Conservation (phyloP, 2,888 invertebrate species). For the Lasioglossum leucozonium region DNA sequence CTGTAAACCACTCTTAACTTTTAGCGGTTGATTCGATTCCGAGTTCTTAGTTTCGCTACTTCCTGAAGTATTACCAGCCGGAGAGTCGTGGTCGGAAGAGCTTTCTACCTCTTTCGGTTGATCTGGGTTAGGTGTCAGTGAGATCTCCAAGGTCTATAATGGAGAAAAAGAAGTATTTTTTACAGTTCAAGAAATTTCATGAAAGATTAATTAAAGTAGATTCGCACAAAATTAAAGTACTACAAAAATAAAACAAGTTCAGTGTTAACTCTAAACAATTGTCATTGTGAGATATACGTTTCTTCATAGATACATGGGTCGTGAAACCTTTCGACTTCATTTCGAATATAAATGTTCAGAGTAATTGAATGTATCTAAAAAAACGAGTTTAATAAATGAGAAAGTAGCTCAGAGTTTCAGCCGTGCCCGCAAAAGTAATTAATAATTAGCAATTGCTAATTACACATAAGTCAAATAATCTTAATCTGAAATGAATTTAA, state of each 20-base stretch:
- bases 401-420: too few relatives aligned
- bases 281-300: background rate
- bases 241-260: background rate
- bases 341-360: background rate
- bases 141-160: slow-evolving; percentile 92
- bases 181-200: background rate
- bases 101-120: slow-evolving; percentile 91
- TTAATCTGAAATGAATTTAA: background rate
- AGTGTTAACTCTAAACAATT: background rate
- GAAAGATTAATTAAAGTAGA: background rate
- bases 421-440: too few relatives aligned
- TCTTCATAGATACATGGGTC: background rate
- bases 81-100: slow-evolving; percentile 93
- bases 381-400: too few relatives aligned
- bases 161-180: background rate
- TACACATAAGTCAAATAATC: background rate
- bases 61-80: slow-evolving; percentile 85
- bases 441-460: too few relatives aligned
- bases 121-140: slow-evolving; percentile 90
- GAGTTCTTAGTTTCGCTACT: slow-evolving; percentile 84
- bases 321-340: background rate
- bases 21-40: slow-evolving; percentile 86
- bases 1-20: slow-evolving; percentile 90
- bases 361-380: too few relatives aligned
- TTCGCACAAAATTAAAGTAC: background rate